Base-by-base conservation (phyloP, 37 sponge, comb jelly and placozoan species). In the Halichondria panicea region DNA sequence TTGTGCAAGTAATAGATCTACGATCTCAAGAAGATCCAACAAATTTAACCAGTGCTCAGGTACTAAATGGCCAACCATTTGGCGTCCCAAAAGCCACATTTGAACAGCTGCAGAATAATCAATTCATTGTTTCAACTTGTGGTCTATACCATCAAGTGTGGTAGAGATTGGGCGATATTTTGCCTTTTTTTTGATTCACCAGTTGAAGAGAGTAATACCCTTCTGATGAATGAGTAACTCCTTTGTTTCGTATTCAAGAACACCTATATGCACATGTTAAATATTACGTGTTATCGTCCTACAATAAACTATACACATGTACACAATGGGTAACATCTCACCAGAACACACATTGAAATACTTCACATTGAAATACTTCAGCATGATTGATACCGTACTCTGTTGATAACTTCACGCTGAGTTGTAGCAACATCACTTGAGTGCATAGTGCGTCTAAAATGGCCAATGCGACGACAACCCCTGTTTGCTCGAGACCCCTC, bases 101-200 rank as follows among this genome's bases (percentile, higher is more conserved):
- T n/a, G n/a, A n/a, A n/a, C n/a, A n/a, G n/a, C n/a, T n/a, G n/a
- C n/a, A n/a, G n/a, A n/a, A n/a, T n/a, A n/a, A n/a, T n/a, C n/a
- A n/a, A n/a, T 70, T 55, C 31, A 8, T 36, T 68, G 79, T 35
- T 78, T 78, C 30, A 78, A 41, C 7, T 53, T 33, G 31, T 68
- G 40, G 55, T 54, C 62, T 55, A 40, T 31, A 27, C 30, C 28
- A 64, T 8, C 4, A 3, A 50, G 22, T 19, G 60, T 58, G 38
- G 70, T 56, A 32, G 3, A 4, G 53, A 70, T 15, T 33, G 87
- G 87, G 41, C 71, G 60, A 71, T 79, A 43, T 12, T 66, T 63
- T 6, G 21, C 27, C 11, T 86, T 40, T n/a, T n/a, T n/a, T n/a
- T n/a, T n/a, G n/a, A n/a, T n/a, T n/a, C n/a, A n/a, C n/a, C n/a